phyloP scores from a whole-genome alignment of 2,888 invertebrate genomes.

The Lasioglossum marginatum region DNA sequence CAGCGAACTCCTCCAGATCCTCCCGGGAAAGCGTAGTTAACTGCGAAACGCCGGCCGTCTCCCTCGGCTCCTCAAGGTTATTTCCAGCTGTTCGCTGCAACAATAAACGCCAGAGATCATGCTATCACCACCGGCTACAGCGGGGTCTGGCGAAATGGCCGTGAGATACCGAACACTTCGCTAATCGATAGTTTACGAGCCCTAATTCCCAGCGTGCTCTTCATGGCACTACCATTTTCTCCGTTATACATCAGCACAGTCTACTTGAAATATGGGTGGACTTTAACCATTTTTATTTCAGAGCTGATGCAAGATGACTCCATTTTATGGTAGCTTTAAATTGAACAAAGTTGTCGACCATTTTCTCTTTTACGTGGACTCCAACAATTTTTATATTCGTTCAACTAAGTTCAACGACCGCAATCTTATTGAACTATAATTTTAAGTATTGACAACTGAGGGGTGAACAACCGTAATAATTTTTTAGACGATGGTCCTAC shows the following conservation, averaged over 20 bases:
- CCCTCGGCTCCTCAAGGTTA: constrained; percentile 87
- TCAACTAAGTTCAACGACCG: neutral
- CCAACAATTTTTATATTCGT: no score
- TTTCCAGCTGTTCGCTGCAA: constrained; percentile 94
- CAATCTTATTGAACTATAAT: neutral
- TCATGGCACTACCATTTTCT: neutral
- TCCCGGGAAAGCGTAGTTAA: constrained; percentile 79
- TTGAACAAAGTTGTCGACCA: neutral
- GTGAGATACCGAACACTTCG: neutral
- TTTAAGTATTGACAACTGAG: neutral
- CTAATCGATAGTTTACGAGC: neutral
- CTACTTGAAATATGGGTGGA: neutral
- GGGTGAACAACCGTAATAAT: neutral
- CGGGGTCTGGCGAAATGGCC: neutral
- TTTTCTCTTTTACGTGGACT: no score
- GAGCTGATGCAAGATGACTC: neutral
- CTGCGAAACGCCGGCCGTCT: constrained; percentile 62
- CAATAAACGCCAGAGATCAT: constrained; percentile 66
- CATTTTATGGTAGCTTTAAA: neutral
- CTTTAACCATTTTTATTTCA: neutral
- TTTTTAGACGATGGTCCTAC: neutral
- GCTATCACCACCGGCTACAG: neutral
- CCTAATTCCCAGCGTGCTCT: neutral
- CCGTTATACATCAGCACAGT: neutral
- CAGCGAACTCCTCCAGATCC: constrained; percentile 76